Evolutionary conservation across 1,140 invertebrate genomes (phyloP).

Genomic region (Zaprionus africanus): DNA sequence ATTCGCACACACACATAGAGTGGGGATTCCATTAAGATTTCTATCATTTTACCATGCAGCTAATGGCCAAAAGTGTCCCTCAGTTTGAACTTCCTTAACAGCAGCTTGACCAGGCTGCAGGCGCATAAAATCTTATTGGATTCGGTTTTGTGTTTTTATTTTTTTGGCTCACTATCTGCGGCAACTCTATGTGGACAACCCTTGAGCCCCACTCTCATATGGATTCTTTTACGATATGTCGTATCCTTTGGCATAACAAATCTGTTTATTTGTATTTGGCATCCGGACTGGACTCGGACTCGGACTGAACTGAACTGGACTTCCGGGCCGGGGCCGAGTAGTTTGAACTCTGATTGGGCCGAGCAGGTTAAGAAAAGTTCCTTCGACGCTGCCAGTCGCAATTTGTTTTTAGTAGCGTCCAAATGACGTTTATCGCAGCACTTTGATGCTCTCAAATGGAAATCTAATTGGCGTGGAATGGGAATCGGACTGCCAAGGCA

Average conservation of each 20-base stretch:
- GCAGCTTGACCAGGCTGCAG: slow-evolving; percentile 42
- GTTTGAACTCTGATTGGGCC: slow-evolving; percentile 42
- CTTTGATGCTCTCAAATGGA: slow-evolving; percentile 75
- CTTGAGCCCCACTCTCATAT: neutral
- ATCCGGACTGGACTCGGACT: slow-evolving; percentile 61
- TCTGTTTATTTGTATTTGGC: slow-evolving; percentile 80
- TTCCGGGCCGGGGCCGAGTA: slow-evolving; percentile 2
- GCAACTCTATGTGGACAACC: too few species aligned
- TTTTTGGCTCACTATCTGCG: neutral
- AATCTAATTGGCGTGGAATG: slow-evolving; percentile 64
- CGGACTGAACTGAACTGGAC: slow-evolving; percentile 42
- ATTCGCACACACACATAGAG: slow-evolving; percentile 18
- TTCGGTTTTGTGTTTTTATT: slow-evolving; percentile 26
- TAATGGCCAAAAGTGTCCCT: slow-evolving; percentile 61
- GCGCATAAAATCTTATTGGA: slow-evolving; percentile 77
- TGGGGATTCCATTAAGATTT: slow-evolving; percentile 77
- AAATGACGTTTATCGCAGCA: slow-evolving; percentile 59
- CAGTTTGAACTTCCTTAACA: slow-evolving; percentile 70
- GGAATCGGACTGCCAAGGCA: slow-evolving; percentile 36
- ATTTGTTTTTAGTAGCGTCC: slow-evolving; percentile 71
- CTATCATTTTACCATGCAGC: slow-evolving; percentile 74
- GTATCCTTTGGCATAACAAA: slow-evolving; percentile 74
- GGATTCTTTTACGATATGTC: slow-evolving; percentile 18
- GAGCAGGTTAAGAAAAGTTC: slow-evolving; percentile 49
- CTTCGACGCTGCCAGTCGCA: slow-evolving; percentile 49